Evolutionary conservation across 2,113 vertebrate genomes (phyloP).

Genomic region (Turdus rufiventris): DNA sequence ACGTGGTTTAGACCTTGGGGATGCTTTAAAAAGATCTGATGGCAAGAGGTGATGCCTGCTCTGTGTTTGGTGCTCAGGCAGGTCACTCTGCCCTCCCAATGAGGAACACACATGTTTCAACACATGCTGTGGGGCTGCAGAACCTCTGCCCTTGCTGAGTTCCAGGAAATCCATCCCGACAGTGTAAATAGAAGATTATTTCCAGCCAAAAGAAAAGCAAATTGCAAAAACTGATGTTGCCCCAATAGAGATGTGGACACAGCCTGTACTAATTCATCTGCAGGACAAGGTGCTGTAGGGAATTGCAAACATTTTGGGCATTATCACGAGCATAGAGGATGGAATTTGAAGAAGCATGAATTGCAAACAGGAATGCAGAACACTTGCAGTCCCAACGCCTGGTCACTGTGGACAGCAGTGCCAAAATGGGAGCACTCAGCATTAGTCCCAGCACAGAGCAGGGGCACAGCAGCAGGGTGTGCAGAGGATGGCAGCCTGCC

Average conservation of each 20-base stretch:
- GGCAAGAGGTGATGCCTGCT: background rate
- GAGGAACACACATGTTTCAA: accelerated
- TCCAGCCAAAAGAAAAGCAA: background rate
- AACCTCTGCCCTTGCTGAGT: background rate
- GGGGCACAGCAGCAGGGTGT: background rate
- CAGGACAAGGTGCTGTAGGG: background rate
- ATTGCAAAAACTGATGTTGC: background rate
- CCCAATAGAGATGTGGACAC: accelerated
- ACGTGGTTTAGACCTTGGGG: background rate
- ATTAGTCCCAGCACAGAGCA: accelerated
- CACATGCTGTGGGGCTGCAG: background rate
- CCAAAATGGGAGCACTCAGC: background rate
- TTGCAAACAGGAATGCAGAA: background rate
- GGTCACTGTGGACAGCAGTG: background rate
- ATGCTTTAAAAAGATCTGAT: background rate
- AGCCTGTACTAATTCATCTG: background rate
- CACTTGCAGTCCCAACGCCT: background rate
- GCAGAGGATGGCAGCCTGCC: background rate
- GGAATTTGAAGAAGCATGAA: background rate
- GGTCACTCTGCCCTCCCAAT: background rate
- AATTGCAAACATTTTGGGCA: background rate
- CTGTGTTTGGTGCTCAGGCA: background rate
- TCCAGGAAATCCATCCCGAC: background rate
- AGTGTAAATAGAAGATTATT: background rate
- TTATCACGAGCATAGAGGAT: background rate